Evolutionary conservation across 2,888 invertebrate genomes (phyloP).

Genomic region (Chrysotoxum bicinctum): DNA sequence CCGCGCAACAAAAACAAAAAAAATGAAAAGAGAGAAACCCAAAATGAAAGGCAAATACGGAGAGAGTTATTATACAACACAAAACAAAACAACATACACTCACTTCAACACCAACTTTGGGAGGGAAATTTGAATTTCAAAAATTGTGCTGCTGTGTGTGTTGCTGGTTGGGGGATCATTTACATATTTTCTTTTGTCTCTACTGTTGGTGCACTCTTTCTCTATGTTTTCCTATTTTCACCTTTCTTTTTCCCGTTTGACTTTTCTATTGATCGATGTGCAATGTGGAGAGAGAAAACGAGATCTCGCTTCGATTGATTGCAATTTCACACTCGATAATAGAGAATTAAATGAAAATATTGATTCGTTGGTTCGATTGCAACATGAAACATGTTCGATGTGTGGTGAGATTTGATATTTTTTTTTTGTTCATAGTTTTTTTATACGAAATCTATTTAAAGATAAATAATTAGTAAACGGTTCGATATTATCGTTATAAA

Average conservation of each 20-base stretch:
- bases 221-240: constrained; percentile 57
- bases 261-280: not conserved
- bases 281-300: not conserved
- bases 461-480: not conserved
- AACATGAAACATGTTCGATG: constrained; percentile 49
- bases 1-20: constrained; percentile 10
- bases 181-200: constrained; percentile 22
- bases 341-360: not conserved
- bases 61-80: constrained; percentile 72
- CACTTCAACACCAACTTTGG: not conserved
- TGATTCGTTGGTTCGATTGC: constrained; percentile 31
- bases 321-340: constrained; percentile 12
- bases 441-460: not conserved
- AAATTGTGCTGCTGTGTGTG: constrained; percentile 6
- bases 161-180: not conserved
- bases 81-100: too few species aligned
- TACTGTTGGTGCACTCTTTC: constrained; percentile 37
- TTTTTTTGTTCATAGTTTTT: not conserved
- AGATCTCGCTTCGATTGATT: not conserved
- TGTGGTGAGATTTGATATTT: constrained; percentile 37
- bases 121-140: constrained; percentile 37
- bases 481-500: not conserved
- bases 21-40: constrained; percentile 25
- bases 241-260: constrained; percentile 50
- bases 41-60: constrained; percentile 49